Evolutionary conservation across 2,888 invertebrate species (phyloP).

Genomic region (Folsomia candida): DNA sequence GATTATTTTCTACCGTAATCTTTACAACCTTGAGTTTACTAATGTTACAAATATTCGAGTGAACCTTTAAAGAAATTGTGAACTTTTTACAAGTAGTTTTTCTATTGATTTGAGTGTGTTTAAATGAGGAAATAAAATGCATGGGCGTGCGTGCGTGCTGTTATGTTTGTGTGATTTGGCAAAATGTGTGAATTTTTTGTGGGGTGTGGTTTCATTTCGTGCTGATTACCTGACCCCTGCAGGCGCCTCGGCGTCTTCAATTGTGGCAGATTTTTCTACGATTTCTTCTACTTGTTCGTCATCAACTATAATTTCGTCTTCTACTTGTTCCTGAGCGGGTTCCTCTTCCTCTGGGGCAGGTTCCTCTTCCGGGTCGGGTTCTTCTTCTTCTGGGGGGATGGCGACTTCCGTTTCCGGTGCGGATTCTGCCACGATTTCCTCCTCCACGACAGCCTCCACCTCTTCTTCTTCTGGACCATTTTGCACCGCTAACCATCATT

Average conservation of each 20-base stretch:
- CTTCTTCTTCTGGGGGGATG: conserved; percentile 24
- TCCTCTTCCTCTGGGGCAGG: background rate
- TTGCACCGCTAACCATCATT: background rate
- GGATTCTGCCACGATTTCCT: conserved; percentile 2
- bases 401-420: conserved; percentile 24
- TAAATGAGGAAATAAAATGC: too few relatives aligned
- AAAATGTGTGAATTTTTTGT: too few relatives aligned
- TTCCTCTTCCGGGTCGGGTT: conserved; percentile 6
- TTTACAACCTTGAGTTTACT: too few relatives aligned
- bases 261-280: background rate
- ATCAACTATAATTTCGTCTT: background rate
- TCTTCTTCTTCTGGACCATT: too few relatives aligned
- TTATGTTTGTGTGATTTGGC: too few relatives aligned
- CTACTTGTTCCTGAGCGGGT: conserved; percentile 33
- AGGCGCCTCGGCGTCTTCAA: background rate
- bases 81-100: too few relatives aligned
- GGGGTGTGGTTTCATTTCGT: too few relatives aligned
- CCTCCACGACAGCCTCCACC: background rate
- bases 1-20: too few relatives aligned
- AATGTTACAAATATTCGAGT: too few relatives aligned
- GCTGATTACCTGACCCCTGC: conserved; percentile 10
- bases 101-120: too few relatives aligned
- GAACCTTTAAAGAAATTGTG: too few relatives aligned
- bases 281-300: background rate
- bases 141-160: too few relatives aligned